Base-by-base conservation (phyloP, 2,888 invertebrate genomes). In the Drosophila austrosaltans region DNA sequence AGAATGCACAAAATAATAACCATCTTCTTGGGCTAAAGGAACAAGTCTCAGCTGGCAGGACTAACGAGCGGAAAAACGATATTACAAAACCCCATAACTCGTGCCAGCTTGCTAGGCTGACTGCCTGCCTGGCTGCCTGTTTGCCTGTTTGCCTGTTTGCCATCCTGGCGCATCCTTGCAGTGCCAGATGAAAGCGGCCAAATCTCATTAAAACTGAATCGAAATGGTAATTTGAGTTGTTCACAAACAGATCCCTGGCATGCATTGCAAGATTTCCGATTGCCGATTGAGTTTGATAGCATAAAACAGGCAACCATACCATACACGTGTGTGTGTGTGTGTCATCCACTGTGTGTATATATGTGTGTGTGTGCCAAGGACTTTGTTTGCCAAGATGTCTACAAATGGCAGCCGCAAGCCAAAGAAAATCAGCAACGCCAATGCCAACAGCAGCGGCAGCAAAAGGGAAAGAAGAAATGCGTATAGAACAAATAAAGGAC, bases 121-220 rank as follows among this genome's bases (percentile, higher is more conserved):
- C 4, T 28, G 28, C 28, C 28, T 28, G 28, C 28, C 53, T 36
- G 30, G 56, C 53, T 42, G 44, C 28, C 4, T 7, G 56, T 32
- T 12, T 30, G 56, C 28, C 4, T 7, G 56, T 32, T 12, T 30
- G 56, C 7, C 30, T 7, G 56, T 32, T 12, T 30, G 56, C 7
- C 30, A 8, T 12, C 56, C 30, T 48, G 69, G 77, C 78, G 20
- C 66, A 32, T 65, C 65, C 72, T 36, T 30, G 64, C 67, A 48
- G 60, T 66, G 72, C 65, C 85, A 84, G 79, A 75, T 88, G 79
- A 79, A 72, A 70, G 66, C 65, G 58, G 65, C 70, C 83, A 87
- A 89, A 85, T 89, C 85, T 89, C 85, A 89, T 85, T 89, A 87
- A 78, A 78, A 82, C 79, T 82, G 86, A 85, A 85, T 85, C 88